Base-by-base conservation (phyloP, 1,140 invertebrate genomes). In the Lutraria rhynchaena region DNA sequence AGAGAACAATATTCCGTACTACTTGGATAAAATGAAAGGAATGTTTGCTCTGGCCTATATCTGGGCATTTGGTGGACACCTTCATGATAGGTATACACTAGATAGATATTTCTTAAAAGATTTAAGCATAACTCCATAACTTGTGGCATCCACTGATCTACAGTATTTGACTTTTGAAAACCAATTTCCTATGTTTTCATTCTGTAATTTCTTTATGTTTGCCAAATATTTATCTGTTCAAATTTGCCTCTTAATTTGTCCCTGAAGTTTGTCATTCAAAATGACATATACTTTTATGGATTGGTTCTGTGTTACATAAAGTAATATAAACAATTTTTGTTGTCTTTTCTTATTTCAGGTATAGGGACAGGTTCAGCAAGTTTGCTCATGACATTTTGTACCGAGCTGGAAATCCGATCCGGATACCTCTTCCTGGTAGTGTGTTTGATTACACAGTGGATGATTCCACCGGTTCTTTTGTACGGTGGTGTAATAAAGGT, bases 1-100 rank as follows among this genome's bases (percentile, higher is more conserved):
- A 13, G 90, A 91, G 75, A 67, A 86, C 22, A 70, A 87, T 29
- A 85, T 91, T 27, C 87, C 90, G 0, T 89, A 91, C 83, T 91
- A 91, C 70, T 78, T 84, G 2, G 85, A 87, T 27, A 81, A 86
- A 35, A 69, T 92, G 60, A 91, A 91, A 71, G 83, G 85, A 57
- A 89, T 92, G 85, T 92, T 92, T 87, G 90, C 90, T 51, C 89
- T 91, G 51, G 82, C 90, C 9, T 92, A 86, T 67, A 89, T 92
- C 41, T 92, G 91, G 91, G 86, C 86, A 3, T 92, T 92, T 86
- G 91, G 91, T 24, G 90, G 89, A n/a, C 85, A 89, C 61, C 81
- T 92, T 7, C 87, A 91, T 87, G 92, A 90, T 70, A 91, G 88
- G 92, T 92, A 63, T 46, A 70, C 22, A 13, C 19, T 19, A 22